These are phyloP conservation scores for Hestina assimilis DNA, from an alignment of 1,140 invertebrate genomes.

Conservation along the genomic window DNA sequence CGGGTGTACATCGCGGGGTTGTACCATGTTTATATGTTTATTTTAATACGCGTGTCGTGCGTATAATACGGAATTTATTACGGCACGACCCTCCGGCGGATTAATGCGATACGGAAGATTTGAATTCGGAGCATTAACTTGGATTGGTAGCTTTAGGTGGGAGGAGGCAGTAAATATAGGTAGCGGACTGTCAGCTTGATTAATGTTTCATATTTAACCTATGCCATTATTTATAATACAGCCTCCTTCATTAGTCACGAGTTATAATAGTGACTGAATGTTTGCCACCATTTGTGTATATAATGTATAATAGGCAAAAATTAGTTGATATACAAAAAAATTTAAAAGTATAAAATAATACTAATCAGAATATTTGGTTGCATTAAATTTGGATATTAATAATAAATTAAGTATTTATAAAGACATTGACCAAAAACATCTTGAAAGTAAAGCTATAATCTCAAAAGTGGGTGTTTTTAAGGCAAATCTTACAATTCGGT, in stretches of 20 bases:
- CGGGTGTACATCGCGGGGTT: slow-evolving; percentile 56
- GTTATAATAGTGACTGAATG: no score
- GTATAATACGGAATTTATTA: slow-evolving; percentile 78
- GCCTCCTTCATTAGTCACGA: background rate
- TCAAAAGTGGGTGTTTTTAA: no score
- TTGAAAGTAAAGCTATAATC: no score
- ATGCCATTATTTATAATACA: background rate
- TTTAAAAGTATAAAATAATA: background rate
- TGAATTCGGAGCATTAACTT: slow-evolving; percentile 75
- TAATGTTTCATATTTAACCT: slow-evolving; percentile 48
- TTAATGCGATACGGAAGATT: slow-evolving; percentile 78
- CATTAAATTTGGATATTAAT: no score
- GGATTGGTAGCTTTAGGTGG: slow-evolving; percentile 60
- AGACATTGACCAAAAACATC: no score
- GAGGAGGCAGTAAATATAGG: slow-evolving; percentile 43
- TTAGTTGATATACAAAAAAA: background rate
- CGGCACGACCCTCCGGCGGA: slow-evolving; percentile 65
- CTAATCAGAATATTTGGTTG: background rate
- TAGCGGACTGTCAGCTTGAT: slow-evolving; percentile 50
- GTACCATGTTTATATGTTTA: slow-evolving; percentile 77
- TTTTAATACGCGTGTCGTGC: slow-evolving; percentile 77
- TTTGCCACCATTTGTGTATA: no score
- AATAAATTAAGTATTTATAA: no score
- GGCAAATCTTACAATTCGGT: no score
- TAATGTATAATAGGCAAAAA: background rate